phyloP scores from a whole-genome alignment of 1,140 invertebrate species.

The Polyergus mexicanus region DNA sequence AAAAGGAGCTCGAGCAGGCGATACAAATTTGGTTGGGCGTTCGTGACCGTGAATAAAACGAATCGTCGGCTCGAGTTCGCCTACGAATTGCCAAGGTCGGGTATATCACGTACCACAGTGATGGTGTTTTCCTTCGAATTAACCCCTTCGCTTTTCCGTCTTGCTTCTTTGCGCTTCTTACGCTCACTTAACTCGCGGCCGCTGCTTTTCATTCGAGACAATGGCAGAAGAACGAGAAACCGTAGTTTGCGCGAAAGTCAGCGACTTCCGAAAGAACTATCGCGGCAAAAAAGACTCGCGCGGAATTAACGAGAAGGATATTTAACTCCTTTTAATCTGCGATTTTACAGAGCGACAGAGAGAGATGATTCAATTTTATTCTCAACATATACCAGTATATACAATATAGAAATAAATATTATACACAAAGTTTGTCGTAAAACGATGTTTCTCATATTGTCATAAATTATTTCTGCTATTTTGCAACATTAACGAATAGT shows the following conservation, averaged over 20 bases:
- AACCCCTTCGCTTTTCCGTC: slow-evolving; percentile 36
- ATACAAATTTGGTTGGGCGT: slow-evolving; percentile 70
- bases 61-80: slow-evolving; percentile 68
- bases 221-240: slow-evolving; percentile 8
- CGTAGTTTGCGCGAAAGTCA: slow-evolving; percentile 47
- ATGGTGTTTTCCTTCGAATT: slow-evolving; percentile 60
- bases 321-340: background rate
- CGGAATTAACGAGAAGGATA: slow-evolving; percentile 37
- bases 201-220: slow-evolving; percentile 35
- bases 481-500: background rate
- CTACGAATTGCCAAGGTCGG: slow-evolving; percentile 43
- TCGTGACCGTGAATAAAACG: slow-evolving; percentile 76
- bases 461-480: slow-evolving; percentile 2
- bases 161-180: background rate
- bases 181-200: slow-evolving; percentile 31
- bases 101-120: slow-evolving; percentile 62
- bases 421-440: background rate
- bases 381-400: background rate
- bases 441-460: background rate
- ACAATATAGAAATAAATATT: background rate
- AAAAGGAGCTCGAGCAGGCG: slow-evolving; percentile 12
- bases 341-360: background rate
- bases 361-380: background rate
- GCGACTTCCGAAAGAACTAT: slow-evolving; percentile 27
- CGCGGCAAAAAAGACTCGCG: slow-evolving; percentile 12